Evolutionary conservation across 2,888 invertebrate species (phyloP), one percentile per base, ranked within the genome.

Genomic region (Drosophila dives): DNA sequence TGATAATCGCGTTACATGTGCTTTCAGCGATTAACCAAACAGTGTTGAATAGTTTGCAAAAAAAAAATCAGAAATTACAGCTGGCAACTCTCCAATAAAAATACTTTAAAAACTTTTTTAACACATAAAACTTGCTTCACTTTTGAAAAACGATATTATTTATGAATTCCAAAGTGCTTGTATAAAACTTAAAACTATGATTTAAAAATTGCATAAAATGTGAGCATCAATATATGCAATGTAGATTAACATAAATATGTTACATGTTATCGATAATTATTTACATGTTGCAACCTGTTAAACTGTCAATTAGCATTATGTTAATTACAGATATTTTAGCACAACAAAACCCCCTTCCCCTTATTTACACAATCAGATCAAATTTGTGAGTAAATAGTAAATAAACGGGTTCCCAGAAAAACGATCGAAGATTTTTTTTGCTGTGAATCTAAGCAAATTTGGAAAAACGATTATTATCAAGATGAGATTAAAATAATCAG

Each of bases 21-120:
- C n/a, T 49, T 50, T 26, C 23, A n/a, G 15, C 29, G 34, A 40
- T 42, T 53, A 40, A 0, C 26, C 49, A 33, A 17, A 23, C 45
- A 72, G 72, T 72, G 68, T 72, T 69, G 72, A 12, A 12, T 32
- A 49, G 40, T 4, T 7, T 11, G 5, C 4, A 4, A 15, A 49
- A 2, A 34, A 26, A 1, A 3, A 17, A 12, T 3, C 26, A 26
- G 4, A 29, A 29, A 29, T 45, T 42, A 1, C 26, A 32, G 11
- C 51, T 6, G 38, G 34, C 12, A 50, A 20, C 40, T 32, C 11
- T 68, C 29, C 12, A 42, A 2, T 23, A 3, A n/a, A 26, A 15
- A 3, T n/a, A 6, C 17, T 66, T 50, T 40, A 8, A 11, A 7
- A 50, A 38, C 38, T 17, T 23, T 49, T 49, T 42, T 10, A 2